Base-by-base conservation (phyloP, 1,140 invertebrate genomes). In the Drosophila guanche region DNA sequence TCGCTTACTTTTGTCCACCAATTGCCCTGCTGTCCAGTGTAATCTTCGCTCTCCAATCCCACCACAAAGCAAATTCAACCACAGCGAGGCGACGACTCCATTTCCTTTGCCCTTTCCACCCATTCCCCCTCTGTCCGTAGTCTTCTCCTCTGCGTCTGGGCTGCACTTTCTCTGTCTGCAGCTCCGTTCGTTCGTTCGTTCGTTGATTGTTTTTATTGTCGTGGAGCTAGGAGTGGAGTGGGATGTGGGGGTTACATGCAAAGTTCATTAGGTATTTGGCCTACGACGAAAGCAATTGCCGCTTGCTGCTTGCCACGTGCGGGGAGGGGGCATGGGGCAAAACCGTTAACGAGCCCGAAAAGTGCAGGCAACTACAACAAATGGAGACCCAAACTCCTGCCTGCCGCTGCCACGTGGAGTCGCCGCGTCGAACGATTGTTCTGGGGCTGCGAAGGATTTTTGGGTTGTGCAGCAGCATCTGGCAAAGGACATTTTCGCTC, bases 261-360 rank as follows among this genome's bases (percentile, higher is more conserved):
- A 86, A 86, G 83, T 86, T 86, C 81, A 86, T 86, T 86, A 86
- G 78, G 83, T 83, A 78, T 88, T 86, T 85, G 81, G 81, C 81
- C 81, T 86, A 86, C 62, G 76, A 46, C 52, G 33, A 47, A 54
- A 50, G 51, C 76, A 69, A 84, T 78, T 74, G 65, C 51, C 56
- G 76, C 77, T 37, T 29, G 6, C 33, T 53, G 76, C 77, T 37
- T 29, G 6, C 33, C 59, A 73, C 77, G 25, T 29, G 6, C 27
- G 2, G 8, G n/a, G 1, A n/a, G 37, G 3, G 22, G 3, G n/a
- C 29, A 29, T 29, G 27, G n/a, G 0, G 45, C 33, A 5, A 29
- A 48, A 27, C 50, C 51, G 62, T 68, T 68, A 69, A 69, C 63
- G 73, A 85, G 60, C 48, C 58, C 61, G 71, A 83, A 77, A 75